Percentiles rank a stretch among this genome's conserved stretches.
phyloP scores from a whole-genome alignment of 2,113 vertebrate species.

The Malurus alboscapulatus region DNA sequence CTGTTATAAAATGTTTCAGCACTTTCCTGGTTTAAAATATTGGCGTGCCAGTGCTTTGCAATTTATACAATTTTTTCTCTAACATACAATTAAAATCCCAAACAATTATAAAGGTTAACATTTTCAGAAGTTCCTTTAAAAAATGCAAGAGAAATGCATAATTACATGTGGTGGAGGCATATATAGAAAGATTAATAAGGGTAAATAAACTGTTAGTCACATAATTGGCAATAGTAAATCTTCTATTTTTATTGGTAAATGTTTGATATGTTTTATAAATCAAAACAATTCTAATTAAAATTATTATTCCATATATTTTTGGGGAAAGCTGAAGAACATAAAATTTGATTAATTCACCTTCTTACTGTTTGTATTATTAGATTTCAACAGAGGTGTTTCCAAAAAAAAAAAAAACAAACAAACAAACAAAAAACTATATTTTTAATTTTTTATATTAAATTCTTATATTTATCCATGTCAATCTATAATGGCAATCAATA shows the following conservation, averaged over 20 bases:
- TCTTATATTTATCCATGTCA: neutral
- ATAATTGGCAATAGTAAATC: neutral
- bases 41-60: neutral
- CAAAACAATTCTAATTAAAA: slow-evolving; percentile 22
- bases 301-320: neutral
- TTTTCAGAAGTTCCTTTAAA: slow-evolving; percentile 19
- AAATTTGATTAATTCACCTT: neutral
- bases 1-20: slow-evolving; percentile 47
- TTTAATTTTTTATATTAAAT: neutral
- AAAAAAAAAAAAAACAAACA: neutral
- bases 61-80: slow-evolving; percentile 23
- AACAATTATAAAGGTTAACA: neutral
- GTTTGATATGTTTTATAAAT: slow-evolving; percentile 20
- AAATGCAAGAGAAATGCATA: neutral
- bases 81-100: slow-evolving; percentile 6
- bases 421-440: neutral
- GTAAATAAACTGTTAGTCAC: slow-evolving; percentile 18
- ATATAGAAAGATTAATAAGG: slow-evolving; percentile 4
- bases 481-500: neutral
- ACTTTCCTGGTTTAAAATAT: slow-evolving; percentile 18
- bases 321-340: neutral
- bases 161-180: neutral
- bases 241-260: slow-evolving; percentile 30
- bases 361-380: neutral
- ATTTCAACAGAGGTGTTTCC: neutral